Conservation (phyloP, 2,113 vertebrate genomes). For the Clarias gariepinus region DNA sequence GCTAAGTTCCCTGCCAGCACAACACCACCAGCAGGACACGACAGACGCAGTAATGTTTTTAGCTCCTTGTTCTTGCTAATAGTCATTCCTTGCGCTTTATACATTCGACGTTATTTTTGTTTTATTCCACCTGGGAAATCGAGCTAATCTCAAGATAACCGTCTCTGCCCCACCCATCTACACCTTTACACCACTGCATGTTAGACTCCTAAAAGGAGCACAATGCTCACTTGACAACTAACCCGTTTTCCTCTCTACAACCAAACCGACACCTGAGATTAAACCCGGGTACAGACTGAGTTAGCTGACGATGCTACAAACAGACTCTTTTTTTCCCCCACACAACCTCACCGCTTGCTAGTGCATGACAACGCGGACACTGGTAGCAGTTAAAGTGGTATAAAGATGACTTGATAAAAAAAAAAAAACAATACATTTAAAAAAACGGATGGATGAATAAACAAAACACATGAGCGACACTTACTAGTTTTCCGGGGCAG, state of each 20-base stretch:
- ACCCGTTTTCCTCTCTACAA: neutral
- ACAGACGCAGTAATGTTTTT: neutral
- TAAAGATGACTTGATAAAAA: neutral
- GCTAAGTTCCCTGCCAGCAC: slow-evolving; percentile 17
- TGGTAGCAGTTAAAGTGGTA: neutral
- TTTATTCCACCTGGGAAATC: neutral
- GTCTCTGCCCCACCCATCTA: slow-evolving; percentile 9
- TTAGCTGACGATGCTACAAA: slow-evolving; percentile 10
- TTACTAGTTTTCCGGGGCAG: neutral
- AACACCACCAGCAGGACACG: neutral
- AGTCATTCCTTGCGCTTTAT: too few relatives aligned
- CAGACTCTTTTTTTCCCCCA: neutral
- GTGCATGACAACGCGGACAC: neutral
- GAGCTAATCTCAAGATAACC: neutral
- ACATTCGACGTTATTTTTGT: neutral
- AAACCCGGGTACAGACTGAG: neutral
- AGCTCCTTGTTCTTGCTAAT: neutral
- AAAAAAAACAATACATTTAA: too few relatives aligned
- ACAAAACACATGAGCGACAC: neutral
- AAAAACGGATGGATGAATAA: too few relatives aligned
- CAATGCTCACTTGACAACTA: too few relatives aligned
- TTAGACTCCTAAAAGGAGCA: neutral
- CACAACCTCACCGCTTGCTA: neutral
- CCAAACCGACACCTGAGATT: neutral
- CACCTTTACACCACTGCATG: neutral